Evolutionary conservation across 2,888 invertebrate genomes (phyloP).

Genomic region (Caenorhabditis wallacei): DNA sequence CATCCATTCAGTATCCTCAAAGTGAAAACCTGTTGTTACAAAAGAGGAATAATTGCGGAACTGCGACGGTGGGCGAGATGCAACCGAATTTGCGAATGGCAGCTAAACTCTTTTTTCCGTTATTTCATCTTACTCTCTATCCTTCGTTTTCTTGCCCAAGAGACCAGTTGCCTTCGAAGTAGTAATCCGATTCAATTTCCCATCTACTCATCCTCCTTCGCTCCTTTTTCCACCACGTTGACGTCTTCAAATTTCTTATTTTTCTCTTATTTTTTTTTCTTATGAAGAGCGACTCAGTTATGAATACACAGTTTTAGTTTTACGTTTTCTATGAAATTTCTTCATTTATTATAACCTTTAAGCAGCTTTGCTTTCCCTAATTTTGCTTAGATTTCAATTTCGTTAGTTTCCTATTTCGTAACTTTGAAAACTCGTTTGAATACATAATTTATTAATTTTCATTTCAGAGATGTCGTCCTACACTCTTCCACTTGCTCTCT

Average conservation of each 20-base stretch:
- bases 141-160: neutral
- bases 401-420: too few species aligned
- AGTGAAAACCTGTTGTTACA: slow-evolving; percentile 32
- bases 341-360: too few species aligned
- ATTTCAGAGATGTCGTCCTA: slow-evolving; percentile 55
- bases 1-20: neutral
- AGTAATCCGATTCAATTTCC: slow-evolving; percentile 52
- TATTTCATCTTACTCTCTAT: slow-evolving; percentile 6
- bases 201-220: slow-evolving; percentile 5
- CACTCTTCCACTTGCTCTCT: slow-evolving; percentile 58
- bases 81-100: neutral
- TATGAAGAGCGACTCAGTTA: too few species aligned
- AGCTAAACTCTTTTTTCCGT: slow-evolving; percentile 37
- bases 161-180: slow-evolving; percentile 25
- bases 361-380: too few species aligned
- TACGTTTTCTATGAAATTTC: too few species aligned
- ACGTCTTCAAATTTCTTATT: slow-evolving; percentile 16
- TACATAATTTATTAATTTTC: neutral
- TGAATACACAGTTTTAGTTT: too few species aligned
- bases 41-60: slow-evolving; percentile 28
- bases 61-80: neutral
- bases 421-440: neutral
- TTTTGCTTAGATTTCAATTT: too few species aligned
- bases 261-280: neutral
- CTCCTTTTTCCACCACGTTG: neutral